These are phyloP conservation scores for Muscicapa striata DNA, from an alignment of 2,797 vertebrate genomes.

Conservation along the genomic window DNA sequence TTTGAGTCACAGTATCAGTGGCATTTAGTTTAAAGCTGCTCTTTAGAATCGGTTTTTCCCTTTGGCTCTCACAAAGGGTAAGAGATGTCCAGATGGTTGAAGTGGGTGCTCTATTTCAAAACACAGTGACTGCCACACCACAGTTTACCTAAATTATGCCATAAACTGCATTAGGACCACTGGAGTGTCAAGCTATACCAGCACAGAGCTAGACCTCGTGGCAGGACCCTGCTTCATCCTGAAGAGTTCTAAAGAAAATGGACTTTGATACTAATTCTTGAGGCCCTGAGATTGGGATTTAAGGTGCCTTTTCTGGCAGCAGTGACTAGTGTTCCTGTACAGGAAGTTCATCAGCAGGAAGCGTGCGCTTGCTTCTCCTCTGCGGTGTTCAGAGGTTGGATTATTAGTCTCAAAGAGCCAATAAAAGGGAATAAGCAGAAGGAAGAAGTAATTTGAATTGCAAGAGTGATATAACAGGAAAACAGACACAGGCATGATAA, in stretches of 20 bases:
- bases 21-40: background rate
- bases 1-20: background rate
- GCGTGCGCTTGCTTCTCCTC: background rate
- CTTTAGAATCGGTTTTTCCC: background rate
- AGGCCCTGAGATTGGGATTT: background rate
- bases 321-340: background rate
- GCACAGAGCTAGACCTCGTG: background rate
- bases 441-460: background rate
- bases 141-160: background rate
- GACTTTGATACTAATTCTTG: background rate
- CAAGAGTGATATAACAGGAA: background rate
- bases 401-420: background rate
- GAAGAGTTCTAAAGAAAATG: background rate
- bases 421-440: background rate
- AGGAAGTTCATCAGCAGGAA: background rate
- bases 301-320: background rate
- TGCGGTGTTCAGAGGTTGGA: background rate
- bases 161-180: background rate
- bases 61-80: background rate
- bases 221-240: background rate
- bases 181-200: background rate
- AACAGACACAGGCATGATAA: background rate
- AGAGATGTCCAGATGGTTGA: background rate
- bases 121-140: background rate
- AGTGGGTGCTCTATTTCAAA: background rate